A percentile compares a stretch with the other conserved stretches of the same genome.
These are phyloP conservation scores for Malurus cyaneus DNA, from an alignment of 2,113 vertebrate species.

Conservation along the genomic window DNA sequence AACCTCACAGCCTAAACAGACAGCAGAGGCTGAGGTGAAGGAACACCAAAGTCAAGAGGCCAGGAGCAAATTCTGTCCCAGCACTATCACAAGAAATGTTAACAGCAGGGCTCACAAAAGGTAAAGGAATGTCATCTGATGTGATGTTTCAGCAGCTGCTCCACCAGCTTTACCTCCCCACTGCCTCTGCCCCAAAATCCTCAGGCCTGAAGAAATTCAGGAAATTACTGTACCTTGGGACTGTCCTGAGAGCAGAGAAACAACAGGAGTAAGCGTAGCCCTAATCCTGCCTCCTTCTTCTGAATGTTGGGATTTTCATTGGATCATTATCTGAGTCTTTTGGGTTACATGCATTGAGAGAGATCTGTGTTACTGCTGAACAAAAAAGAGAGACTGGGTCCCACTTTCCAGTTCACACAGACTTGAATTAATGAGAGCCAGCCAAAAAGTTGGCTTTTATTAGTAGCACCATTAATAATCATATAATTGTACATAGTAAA, in stretches of 20 bases:
- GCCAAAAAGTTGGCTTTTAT: neutral
- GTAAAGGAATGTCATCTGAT: neutral
- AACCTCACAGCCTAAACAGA: neutral
- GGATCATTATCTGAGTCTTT: neutral
- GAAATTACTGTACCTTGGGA: neutral
- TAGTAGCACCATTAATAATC: neutral
- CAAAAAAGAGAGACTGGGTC: neutral
- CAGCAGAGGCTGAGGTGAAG: neutral
- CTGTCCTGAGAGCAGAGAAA: neutral
- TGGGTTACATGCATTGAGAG: accelerated
- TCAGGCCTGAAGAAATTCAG: neutral
- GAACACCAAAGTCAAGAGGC: neutral
- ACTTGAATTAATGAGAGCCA: neutral
- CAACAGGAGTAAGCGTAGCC: neutral
- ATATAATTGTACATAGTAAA: neutral
- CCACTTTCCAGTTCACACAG: neutral
- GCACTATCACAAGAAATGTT: neutral
- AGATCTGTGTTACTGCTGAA: neutral
- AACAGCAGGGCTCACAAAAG: neutral
- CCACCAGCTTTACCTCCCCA: neutral
- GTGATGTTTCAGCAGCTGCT: neutral
- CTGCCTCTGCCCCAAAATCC: neutral
- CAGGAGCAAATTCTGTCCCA: neutral
- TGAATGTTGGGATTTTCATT: neutral
- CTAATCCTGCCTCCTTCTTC: neutral